Conservation (phyloP, 2,888 invertebrate species). For the Venusia cambrica region DNA sequence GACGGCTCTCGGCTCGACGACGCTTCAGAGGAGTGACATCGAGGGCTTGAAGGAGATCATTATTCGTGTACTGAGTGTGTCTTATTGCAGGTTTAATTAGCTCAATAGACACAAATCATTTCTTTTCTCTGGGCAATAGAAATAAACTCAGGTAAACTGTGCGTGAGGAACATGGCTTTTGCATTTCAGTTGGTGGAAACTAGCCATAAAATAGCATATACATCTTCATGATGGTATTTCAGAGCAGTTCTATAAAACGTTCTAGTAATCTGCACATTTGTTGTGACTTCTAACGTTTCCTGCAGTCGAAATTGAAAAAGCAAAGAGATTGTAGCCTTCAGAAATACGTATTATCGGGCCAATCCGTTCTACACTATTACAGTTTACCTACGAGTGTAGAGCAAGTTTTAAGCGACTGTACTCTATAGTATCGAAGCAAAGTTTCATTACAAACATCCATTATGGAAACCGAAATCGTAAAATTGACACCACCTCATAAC, state of each 20-base stretch:
- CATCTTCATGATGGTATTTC: too few species aligned
- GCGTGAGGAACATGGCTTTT: too few species aligned
- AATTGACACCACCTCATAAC: too few species aligned
- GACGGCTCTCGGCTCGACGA: conserved; percentile 34
- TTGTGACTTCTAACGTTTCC: conserved; percentile 5
- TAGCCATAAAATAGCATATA: too few species aligned
- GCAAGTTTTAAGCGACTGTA: conserved; percentile 29
- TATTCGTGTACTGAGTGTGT: conserved; percentile 20
- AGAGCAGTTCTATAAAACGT: too few species aligned
- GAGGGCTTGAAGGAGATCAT: conserved; percentile 25
- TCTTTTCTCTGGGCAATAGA: too few species aligned
- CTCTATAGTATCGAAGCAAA: too few species aligned
- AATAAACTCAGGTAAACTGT: too few species aligned
- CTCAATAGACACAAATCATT: too few species aligned
- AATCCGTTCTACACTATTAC: conserved; percentile 57
- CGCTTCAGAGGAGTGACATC: conserved; percentile 36
- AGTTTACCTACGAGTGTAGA: conserved; percentile 50
- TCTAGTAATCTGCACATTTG: conserved; percentile 8
- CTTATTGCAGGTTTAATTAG: conserved; percentile 11
- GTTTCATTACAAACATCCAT: too few species aligned
- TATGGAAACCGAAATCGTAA: too few species aligned
- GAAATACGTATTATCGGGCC: conserved; percentile 57
- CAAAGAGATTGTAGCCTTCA: conserved; percentile 40
- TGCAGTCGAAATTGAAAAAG: conserved; percentile 27
- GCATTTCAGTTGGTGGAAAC: neutral